Evolutionary conservation across 1,140 invertebrate species (phyloP).

Genomic region (Dermatophagoides farinae): DNA sequence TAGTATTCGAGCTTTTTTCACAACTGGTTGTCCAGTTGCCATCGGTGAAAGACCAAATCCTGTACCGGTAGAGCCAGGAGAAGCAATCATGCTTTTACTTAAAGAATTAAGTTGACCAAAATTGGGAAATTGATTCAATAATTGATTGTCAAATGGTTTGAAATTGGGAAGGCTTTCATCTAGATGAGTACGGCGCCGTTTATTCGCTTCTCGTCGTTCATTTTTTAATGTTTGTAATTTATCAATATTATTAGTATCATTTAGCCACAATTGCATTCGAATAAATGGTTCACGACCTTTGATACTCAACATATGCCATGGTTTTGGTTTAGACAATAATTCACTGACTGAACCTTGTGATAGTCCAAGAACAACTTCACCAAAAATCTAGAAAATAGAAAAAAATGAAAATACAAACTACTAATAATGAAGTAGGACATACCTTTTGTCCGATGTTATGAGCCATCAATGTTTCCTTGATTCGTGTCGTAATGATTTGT

Average conservation of each 20-base stretch:
- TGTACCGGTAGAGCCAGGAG: neutral
- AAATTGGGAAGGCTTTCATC: slow-evolving; percentile 1
- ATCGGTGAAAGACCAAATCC: neutral
- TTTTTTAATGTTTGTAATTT: slow-evolving; percentile 61
- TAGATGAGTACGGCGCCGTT: slow-evolving; percentile 10
- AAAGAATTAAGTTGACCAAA: slow-evolving; percentile 30
- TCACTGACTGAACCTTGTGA: slow-evolving; percentile 94
- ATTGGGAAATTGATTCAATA: slow-evolving; percentile 48
- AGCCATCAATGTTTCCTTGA: slow-evolving; percentile 83
- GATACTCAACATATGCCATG: slow-evolving; percentile 96
- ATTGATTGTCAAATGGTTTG: slow-evolving; percentile 31
- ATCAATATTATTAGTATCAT: slow-evolving; percentile 80
- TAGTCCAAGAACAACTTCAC: slow-evolving; percentile 80
- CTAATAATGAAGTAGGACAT: slow-evolving; percentile 17
- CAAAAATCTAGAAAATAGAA: slow-evolving; percentile 51
- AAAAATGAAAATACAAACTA: neutral
- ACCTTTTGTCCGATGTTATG: slow-evolving; percentile 95
- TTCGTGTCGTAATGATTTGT: slow-evolving; percentile 82
- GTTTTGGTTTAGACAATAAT: slow-evolving; percentile 87
- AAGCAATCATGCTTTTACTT: slow-evolving; percentile 24
- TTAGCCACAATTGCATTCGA: slow-evolving; percentile 90
- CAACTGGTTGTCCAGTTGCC: slow-evolving; percentile 23
- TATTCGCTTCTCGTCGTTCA: slow-evolving; percentile 46
- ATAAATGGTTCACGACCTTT: slow-evolving; percentile 95
- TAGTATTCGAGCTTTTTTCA: slow-evolving; percentile 74